Evolutionary conservation across 1,140 invertebrate species (phyloP), one percentile per base, ranked within the genome.

Genomic region (Trichonephila clavata): DNA sequence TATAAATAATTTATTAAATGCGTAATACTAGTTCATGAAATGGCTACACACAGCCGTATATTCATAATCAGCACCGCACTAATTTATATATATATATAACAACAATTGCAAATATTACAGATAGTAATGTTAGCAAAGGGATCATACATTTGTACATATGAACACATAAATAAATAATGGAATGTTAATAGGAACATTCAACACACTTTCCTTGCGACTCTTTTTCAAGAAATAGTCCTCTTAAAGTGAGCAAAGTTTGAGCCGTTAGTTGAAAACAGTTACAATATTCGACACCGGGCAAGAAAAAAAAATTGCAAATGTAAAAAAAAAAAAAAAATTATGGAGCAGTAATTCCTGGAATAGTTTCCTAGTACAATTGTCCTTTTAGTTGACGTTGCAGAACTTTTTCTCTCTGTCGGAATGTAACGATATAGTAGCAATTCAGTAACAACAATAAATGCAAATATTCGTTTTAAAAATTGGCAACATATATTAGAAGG

Each of bases 1-100:
- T 92, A 84, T 92, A 92, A 92, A 92, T 92, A 92, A 92, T 92
- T 92, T 92, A 92, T 92, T 92, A 5, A 32, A 68, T 77, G 39
- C 27, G 21, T 50, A 57, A 39, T 61, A 80, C 77, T 91, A 83
- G n/a, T 83, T 91, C 80, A 83, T 43, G n/a, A 83, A 86, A 61
- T 32, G 63, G 39, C 39, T 59, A 57, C 32, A 59, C 59, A 63
- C 43, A 61, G 88, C 18, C 68, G 24, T 20, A 2, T 88, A 18
- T 59, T 90, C 57, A 80, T n/a, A 16, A 43, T 83, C 77, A 83
- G 60, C 77, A 91, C 77, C 77, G 50, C 27, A 83, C 77, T 83
- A 83, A 80, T 80, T 24, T 39, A 50, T 50, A 50, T 50, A 71
- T 83, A 80, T 60, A 71, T 83, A 80, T 60, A 91, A 91, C 60